Base-by-base conservation (phyloP, 2,113 vertebrate genomes). In the Lophius piscatorius region DNA sequence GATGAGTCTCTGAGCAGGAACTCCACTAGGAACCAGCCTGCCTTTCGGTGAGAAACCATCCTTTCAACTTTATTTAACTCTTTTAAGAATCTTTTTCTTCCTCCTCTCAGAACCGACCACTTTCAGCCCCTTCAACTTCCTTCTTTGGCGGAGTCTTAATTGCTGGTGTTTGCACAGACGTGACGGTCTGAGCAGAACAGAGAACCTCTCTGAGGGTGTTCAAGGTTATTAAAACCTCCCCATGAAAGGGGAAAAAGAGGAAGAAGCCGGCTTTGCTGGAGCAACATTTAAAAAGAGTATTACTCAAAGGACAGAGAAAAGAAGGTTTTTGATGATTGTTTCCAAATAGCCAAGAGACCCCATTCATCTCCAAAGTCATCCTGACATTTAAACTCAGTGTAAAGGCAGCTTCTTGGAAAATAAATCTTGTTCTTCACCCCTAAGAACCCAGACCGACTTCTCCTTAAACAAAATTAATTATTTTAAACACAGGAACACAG, bases 151-250 rank as follows among this genome's bases (percentile, higher is more conserved):
- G 63, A 33, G 62, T 78, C 72, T 73, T 78, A 84, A 81, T 86
- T 76, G 74, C 70, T 51, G 55, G 39, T 66, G 58, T 39, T 33
- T 55, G 38, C 42, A 41, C 47, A 51, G 36, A 34, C 26, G 20
- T 11, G 18, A 21, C 17, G 35, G 22, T 61, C 22, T 58, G 54
- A 76, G 55, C 39, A 40, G 49, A 63, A 28, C 60, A 4, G 41
- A 40, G 50, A 40, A 39, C n/a, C n/a, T n/a, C n/a, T n/a, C n/a
- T n/a, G n/a, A n/a, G n/a, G n/a, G 59, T 26, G 31, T 29, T 79
- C 69, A 72, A 80, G 70, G 51, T 79, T 77, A 67, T 83, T 82
- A 54, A 72, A 81, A 56, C 35, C 38, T 59, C 49, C 35, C 31
- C 63, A 41, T 45, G 16, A 66, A 65, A 56, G 61, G 35, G 45